Percentiles rank a stretch among this genome's conserved stretches.
Conservation (phyloP, 2,888 invertebrate genomes). For the Galerucella pusilla region DNA sequence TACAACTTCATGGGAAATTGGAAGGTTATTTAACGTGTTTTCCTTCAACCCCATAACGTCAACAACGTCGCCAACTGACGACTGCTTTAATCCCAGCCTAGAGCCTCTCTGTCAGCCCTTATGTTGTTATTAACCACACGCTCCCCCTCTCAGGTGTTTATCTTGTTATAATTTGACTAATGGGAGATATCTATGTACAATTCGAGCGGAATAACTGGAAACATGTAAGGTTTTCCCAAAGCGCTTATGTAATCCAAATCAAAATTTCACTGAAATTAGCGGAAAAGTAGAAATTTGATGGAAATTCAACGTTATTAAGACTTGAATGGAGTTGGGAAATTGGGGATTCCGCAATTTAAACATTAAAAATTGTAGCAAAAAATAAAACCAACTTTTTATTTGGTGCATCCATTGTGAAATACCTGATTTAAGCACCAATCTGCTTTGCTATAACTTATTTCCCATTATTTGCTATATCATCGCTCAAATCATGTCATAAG, state of each 20-base stretch:
- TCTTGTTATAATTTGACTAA: constrained; percentile 54
- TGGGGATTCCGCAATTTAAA: no score
- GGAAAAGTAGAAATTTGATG: background rate
- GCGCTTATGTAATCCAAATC: constrained; percentile 24
- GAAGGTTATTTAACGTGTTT: constrained; percentile 11
- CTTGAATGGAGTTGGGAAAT: background rate
- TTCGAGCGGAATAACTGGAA: constrained; percentile 48
- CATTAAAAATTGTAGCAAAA: no score
- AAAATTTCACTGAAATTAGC: constrained; percentile 12
- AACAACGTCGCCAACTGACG: constrained; percentile 31
- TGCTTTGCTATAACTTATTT: no score
- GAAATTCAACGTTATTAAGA: background rate
- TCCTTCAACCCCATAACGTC: constrained; percentile 17
- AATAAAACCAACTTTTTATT: no score
- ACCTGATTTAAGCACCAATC: no score
- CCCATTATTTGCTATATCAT: no score
- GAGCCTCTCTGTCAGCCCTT: constrained; percentile 24
- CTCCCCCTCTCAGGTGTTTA: constrained; percentile 51
- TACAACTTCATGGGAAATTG: constrained; percentile 13
- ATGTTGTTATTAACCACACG: constrained; percentile 40
- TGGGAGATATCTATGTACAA: constrained; percentile 51
- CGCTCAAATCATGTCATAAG: no score
- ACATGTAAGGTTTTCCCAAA: constrained; percentile 20
- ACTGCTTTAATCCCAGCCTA: constrained; percentile 30
- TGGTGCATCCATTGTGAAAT: no score